phyloP scores from a whole-genome alignment of 2,888 invertebrate species.

The Lasioglossum lativentre region DNA sequence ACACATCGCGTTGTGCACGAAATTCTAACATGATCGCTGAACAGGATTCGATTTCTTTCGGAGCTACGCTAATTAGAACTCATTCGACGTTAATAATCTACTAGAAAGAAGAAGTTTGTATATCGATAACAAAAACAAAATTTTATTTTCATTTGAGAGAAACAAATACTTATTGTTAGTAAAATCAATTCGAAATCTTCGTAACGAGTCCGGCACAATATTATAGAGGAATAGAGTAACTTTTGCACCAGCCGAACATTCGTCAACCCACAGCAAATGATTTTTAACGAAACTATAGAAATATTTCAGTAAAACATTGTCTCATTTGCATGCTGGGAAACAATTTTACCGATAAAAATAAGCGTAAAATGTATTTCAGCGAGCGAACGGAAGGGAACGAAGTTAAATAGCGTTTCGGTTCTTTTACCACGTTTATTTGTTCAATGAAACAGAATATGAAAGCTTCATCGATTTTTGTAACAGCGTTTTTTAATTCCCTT shows the following conservation, averaged over 20 bases:
- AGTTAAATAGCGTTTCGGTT: background rate
- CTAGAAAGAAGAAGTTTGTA: background rate
- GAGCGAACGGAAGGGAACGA: background rate
- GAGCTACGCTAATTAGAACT: background rate
- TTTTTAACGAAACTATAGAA: background rate
- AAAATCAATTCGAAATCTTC: no score
- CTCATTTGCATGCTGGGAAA: background rate
- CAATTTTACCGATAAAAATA: background rate
- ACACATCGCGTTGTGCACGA: background rate
- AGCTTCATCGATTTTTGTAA: background rate
- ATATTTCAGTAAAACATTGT: background rate
- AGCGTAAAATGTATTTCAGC: background rate
- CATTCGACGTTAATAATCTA: no score
- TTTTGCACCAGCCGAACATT: background rate
- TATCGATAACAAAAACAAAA: no score
- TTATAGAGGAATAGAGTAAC: background rate
- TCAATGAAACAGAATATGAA: background rate
- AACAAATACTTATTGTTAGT: no score
- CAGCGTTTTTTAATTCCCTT: background rate
- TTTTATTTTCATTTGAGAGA: no score
- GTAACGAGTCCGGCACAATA: no score
- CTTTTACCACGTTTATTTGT: background rate
- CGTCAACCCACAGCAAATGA: no score
- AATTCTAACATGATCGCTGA: background rate
- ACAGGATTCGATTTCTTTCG: background rate